Evolutionary conservation across 2,113 vertebrate species (phyloP).

Genomic region (Actinemys pallida): DNA sequence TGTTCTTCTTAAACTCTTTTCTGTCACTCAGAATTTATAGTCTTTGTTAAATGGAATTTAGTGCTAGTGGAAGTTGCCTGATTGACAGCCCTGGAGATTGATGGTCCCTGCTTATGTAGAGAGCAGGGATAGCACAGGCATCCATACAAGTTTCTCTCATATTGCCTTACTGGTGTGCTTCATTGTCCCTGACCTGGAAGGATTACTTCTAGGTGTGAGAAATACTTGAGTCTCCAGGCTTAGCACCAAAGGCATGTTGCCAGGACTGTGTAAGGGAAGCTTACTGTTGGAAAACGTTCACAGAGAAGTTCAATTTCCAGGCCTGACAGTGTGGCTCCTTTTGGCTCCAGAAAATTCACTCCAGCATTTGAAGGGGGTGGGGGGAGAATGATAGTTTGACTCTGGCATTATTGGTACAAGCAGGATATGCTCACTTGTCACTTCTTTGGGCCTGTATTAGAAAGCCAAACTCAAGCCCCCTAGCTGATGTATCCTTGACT

Average conservation of each 20-base stretch:
- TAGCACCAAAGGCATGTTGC: neutral
- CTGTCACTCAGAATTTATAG: neutral
- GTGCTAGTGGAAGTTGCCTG: neutral
- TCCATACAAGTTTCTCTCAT: neutral
- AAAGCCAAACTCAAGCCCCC: neutral
- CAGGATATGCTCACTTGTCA: neutral
- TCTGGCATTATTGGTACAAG: neutral
- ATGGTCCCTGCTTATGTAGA: neutral
- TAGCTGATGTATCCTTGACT: neutral
- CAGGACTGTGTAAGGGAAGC: neutral
- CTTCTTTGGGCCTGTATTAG: neutral
- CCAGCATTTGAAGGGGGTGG: neutral
- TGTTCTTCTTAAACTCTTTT: neutral
- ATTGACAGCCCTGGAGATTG: neutral
- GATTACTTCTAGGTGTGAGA: neutral
- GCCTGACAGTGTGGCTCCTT: neutral
- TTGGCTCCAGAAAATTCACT: neutral
- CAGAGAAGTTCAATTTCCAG: neutral
- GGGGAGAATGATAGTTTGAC: rapidly evolving
- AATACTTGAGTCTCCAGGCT: neutral
- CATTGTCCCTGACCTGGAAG: neutral
- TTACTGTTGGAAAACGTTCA: neutral
- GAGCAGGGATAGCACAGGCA: neutral
- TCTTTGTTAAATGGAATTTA: slow-evolving; percentile 26
- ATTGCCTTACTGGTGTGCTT: neutral